Base-by-base conservation (phyloP, 2,888 invertebrate genomes). In the Phalera bucephala region DNA sequence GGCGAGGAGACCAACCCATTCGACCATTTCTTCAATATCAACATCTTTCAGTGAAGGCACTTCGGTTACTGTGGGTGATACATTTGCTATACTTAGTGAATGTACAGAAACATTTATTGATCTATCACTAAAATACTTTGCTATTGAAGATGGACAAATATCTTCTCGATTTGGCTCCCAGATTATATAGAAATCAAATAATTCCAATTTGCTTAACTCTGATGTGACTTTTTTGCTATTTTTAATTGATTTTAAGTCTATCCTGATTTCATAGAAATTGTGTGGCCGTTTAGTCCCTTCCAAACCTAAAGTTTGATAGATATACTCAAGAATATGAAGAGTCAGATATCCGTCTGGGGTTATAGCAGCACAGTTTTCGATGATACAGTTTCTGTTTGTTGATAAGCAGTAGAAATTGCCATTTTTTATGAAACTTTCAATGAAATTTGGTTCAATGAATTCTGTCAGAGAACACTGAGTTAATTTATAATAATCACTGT, bases 1-100 rank as follows among this genome's bases (percentile, higher is more conserved):
- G 7, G 77, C 77, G 8, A 88, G 37, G 68, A 88, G 70, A 0
- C 89, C 89, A 22, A 81, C 60, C 89, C 89, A 89, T 62, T 89
- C 89, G 0, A 72, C 74, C 46, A 89, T 63, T 45, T 86, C 86
- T 1, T 80, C 80, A 21, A 64, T 40, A 10, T 83, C 76, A 2
- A 66, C 67, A 47, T 80, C 80, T 39, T 65, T 56, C 28, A 82
- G 34, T 27, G 72, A 63, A 1, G 88, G 88, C 30, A 86, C 65
- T 59, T 74, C 64, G 7, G 42, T 52, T 7, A 87, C 52, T 14
- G 57, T 37, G n/a, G 85, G 80, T 12, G 62, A 57, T 1, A 79
- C 1, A 33, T 45, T 68, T 13, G 52, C 63, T 4, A 60, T 53
- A 23, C 59, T 36, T 6, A 80, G 37, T 3, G 64, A 49, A 31